Conservation (phyloP, 2,888 invertebrate genomes). For the Sycophila texana region DNA sequence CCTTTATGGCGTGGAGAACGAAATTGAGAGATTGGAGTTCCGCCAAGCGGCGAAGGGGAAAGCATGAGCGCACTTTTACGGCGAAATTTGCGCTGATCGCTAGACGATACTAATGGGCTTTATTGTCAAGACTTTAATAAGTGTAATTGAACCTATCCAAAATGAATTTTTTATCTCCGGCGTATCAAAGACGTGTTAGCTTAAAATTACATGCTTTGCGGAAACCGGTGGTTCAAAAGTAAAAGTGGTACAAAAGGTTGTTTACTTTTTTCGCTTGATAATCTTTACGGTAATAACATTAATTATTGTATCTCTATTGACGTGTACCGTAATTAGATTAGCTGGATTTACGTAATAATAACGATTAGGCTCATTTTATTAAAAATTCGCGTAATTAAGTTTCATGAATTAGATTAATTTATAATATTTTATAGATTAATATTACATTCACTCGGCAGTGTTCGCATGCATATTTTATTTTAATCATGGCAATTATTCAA, state of each 20-base stretch:
- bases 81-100: conserved; percentile 4
- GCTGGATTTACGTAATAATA: neutral
- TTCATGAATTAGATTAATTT: too few relatives aligned
- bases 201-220: conserved; percentile 24
- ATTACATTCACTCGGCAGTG: too few relatives aligned
- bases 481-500: too few relatives aligned
- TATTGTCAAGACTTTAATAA: conserved; percentile 32
- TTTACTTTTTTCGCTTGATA: neutral
- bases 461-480: too few relatives aligned
- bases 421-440: too few relatives aligned
- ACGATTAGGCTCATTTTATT: too few relatives aligned
- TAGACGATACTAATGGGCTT: conserved; percentile 17
- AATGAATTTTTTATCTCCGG: neutral
- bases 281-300: neutral
- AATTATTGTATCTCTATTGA: conserved; percentile 1
- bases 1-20: conserved; percentile 8
- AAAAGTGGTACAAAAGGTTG: conserved; percentile 22
- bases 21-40: conserved; percentile 49
- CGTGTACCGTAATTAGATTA: conserved; percentile 22
- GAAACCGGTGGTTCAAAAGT: conserved; percentile 3
- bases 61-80: neutral
- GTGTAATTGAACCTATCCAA: conserved; percentile 17
- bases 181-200: neutral
- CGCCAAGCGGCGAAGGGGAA: conserved; percentile 31
- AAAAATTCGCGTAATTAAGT: too few relatives aligned